Percentiles rank a stretch among this genome's conserved stretches.
phyloP scores from a whole-genome alignment of 2,888 invertebrate species.

The Gerris lacustris region DNA sequence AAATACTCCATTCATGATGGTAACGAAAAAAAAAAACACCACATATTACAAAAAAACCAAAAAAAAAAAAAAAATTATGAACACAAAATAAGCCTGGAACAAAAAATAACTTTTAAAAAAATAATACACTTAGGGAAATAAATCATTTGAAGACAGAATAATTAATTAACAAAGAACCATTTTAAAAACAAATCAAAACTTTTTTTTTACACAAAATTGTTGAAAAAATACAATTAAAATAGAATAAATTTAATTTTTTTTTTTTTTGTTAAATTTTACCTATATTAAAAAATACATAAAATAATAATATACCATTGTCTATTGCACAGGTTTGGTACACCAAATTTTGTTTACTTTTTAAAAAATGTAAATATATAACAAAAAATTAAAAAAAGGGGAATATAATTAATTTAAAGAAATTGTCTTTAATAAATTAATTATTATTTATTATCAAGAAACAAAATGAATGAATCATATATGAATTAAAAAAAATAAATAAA shows the following conservation, averaged over 20 bases:
- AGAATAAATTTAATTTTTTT: no score
- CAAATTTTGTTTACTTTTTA: no score
- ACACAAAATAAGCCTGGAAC: neutral
- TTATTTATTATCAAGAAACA: no score
- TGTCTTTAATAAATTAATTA: no score
- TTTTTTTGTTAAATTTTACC: no score
- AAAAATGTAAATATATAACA: no score
- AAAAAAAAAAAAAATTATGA: neutral
- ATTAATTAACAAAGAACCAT: no score
- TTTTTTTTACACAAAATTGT: no score
- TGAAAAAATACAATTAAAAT: no score
- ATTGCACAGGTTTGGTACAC: slow-evolving; percentile 1
- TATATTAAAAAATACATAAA: neutral
- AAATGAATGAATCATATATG: neutral
- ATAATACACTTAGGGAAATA: neutral
- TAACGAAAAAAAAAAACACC: neutral
- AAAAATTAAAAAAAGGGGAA: no score
- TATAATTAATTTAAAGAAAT: no score
- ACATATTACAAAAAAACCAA: neutral
- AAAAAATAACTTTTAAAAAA: neutral
- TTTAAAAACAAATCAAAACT: no score
- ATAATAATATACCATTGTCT: neutral
- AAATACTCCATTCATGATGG: neutral
- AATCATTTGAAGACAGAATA: neutral
- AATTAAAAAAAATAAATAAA: neutral